These are phyloP conservation scores for Sebastes itinus DNA, from an alignment of 2,797 vertebrate species.

Conservation along the genomic window DNA sequence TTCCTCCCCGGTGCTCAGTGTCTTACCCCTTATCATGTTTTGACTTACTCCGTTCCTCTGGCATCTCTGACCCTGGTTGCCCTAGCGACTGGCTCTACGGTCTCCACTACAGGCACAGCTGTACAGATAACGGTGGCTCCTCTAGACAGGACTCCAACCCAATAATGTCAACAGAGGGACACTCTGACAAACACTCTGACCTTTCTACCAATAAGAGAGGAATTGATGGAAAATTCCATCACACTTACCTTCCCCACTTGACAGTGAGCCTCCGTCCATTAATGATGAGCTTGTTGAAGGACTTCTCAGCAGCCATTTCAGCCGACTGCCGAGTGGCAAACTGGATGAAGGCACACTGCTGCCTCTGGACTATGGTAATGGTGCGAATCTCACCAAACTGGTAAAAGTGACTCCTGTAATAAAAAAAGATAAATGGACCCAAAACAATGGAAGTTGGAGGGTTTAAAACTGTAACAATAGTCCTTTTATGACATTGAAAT, in stretches of 20 bases:
- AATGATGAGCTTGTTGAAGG: slow-evolving; percentile 98
- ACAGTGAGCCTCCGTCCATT: slow-evolving; percentile 96
- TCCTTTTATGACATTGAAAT: neutral
- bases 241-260: slow-evolving; percentile 95
- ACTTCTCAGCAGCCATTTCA: slow-evolving; percentile 96
- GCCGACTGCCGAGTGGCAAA: slow-evolving; percentile 94
- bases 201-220: too few species aligned
- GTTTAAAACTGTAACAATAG: neutral
- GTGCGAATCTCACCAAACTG: slow-evolving; percentile 98
- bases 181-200: too few species aligned
- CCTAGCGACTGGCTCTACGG: too few species aligned
- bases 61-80: too few species aligned
- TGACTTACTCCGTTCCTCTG: too few species aligned
- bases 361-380: slow-evolving; percentile 95
- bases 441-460: neutral
- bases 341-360: slow-evolving; percentile 98
- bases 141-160: too few species aligned
- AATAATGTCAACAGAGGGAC: too few species aligned
- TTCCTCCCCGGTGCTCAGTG: too few species aligned
- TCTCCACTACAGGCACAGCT: too few species aligned
- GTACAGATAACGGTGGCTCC: too few species aligned
- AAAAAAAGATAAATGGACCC: neutral
- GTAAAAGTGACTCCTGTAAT: slow-evolving; percentile 93
- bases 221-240: too few species aligned
- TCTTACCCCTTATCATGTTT: too few species aligned